phyloP scores from a whole-genome alignment of 2,113 vertebrate species.

The Hydropotes inermis region DNA sequence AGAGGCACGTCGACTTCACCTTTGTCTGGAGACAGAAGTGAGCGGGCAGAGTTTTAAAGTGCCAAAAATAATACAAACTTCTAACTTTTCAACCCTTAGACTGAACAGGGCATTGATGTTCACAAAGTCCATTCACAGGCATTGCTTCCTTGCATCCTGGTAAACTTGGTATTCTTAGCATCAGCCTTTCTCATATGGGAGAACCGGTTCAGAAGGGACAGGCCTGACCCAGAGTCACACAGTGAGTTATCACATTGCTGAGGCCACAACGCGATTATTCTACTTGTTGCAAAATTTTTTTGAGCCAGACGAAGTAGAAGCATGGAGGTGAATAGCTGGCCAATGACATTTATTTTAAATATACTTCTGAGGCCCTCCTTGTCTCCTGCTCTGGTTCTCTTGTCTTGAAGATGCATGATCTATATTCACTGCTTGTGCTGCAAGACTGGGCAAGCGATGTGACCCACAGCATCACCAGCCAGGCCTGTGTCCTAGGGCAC shows the following conservation, averaged over 20 bases:
- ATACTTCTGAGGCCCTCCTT: not conserved
- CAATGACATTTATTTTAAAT: not conserved
- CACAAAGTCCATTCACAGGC: not conserved
- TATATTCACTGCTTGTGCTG: not conserved
- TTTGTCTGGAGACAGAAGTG: not conserved
- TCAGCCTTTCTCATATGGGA: not conserved
- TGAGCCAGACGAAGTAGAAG: not conserved
- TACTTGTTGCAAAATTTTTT: not conserved
- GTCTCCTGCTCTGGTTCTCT: not conserved
- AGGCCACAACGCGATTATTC: not conserved
- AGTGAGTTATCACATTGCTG: not conserved
- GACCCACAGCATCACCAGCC: not conserved
- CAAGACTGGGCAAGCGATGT: not conserved
- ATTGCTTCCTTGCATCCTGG: not conserved
- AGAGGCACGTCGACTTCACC: not conserved
- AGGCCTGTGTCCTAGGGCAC: not conserved
- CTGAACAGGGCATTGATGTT: not conserved
- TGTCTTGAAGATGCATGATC: not conserved
- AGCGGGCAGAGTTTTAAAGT: constrained; percentile 2
- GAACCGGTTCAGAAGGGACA: not conserved
- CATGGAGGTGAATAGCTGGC: not conserved
- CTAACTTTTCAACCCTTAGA: not conserved
- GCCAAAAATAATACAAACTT: not conserved
- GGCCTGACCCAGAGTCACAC: not conserved
- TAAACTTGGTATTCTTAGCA: not conserved